These are phyloP conservation scores for Stegastes partitus DNA, from an alignment of 2,113 vertebrate genomes.

Conservation along the genomic window DNA sequence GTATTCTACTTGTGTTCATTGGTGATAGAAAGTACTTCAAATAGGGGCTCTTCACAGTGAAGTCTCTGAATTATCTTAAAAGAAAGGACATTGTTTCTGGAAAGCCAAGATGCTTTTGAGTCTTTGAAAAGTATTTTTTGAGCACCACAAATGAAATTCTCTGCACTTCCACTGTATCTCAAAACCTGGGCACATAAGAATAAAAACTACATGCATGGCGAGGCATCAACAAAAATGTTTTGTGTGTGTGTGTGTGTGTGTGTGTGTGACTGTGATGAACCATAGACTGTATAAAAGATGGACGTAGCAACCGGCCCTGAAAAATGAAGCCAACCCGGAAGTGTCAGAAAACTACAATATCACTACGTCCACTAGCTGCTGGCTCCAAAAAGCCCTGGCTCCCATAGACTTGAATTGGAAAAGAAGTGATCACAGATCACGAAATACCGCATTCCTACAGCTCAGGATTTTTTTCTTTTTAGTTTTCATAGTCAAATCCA, in stretches of 20 bases:
- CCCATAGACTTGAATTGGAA: too few species aligned
- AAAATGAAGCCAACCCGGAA: too few species aligned
- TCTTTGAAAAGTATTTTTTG: constrained; percentile 6
- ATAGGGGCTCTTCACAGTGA: constrained; percentile 7
- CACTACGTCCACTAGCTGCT: too few species aligned
- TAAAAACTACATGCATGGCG: not conserved
- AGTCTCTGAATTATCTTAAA: constrained; percentile 23
- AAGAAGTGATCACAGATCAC: too few species aligned
- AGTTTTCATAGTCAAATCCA: too few species aligned
- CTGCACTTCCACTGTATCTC: constrained; percentile 2
- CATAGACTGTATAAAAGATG: too few species aligned
- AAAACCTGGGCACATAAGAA: constrained; percentile 5
- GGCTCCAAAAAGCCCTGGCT: too few species aligned
- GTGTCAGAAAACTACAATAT: too few species aligned
- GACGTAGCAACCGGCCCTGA: too few species aligned
- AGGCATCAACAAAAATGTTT: not conserved
- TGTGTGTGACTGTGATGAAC: not conserved
- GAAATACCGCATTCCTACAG: too few species aligned
- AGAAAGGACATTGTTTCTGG: constrained; percentile 7
- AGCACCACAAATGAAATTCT: constrained; percentile 18
- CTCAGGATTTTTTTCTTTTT: too few species aligned
- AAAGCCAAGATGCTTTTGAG: constrained; percentile 24
- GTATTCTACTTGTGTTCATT: constrained; percentile 3
- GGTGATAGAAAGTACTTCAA: not conserved
- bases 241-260: too few species aligned